Percentiles rank a stretch among this genome's conserved stretches.
These are phyloP conservation scores for Crossocerus cetratus DNA, from an alignment of 2,888 invertebrate genomes.

Conservation along the genomic window DNA sequence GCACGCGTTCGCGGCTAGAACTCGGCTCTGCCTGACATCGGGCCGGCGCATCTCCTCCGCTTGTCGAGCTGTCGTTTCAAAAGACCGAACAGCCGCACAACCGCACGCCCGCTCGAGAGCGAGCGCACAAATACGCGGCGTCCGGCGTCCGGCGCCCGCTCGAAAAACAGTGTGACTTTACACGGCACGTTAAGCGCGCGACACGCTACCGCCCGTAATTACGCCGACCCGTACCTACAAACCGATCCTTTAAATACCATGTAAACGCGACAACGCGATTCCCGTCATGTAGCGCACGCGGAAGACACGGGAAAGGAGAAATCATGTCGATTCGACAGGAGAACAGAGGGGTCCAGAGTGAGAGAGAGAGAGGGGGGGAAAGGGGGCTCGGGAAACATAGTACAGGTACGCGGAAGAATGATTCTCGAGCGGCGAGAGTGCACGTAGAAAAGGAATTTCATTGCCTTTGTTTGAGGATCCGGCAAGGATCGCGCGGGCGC, in stretches of 20 bases:
- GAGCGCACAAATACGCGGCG: slow-evolving; percentile 65
- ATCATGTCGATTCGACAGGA: too few relatives aligned
- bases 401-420: background rate
- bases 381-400: background rate
- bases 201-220: slow-evolving; percentile 69
- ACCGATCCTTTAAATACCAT: slow-evolving; percentile 38
- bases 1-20: slow-evolving; percentile 9
- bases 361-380: background rate
- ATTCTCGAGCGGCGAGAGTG: slow-evolving; percentile 27
- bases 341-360: too few relatives aligned
- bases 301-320: too few relatives aligned
- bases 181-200: slow-evolving; percentile 67
- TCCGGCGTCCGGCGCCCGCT: slow-evolving; percentile 56
- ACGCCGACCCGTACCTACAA: slow-evolving; percentile 53
- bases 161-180: slow-evolving; percentile 69
- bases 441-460: slow-evolving; percentile 51
- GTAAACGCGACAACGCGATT: too few relatives aligned
- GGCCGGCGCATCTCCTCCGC: slow-evolving; percentile 22
- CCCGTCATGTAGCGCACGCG: too few relatives aligned
- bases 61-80: slow-evolving; percentile 29
- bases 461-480: slow-evolving; percentile 51
- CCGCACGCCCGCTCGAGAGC: slow-evolving; percentile 34
- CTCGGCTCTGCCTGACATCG: background rate
- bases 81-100: too few relatives aligned
- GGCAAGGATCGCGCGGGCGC: slow-evolving; percentile 17